These are phyloP conservation scores for Pammene fasciana DNA, from an alignment of 2,888 invertebrate species.

Conservation along the genomic window DNA sequence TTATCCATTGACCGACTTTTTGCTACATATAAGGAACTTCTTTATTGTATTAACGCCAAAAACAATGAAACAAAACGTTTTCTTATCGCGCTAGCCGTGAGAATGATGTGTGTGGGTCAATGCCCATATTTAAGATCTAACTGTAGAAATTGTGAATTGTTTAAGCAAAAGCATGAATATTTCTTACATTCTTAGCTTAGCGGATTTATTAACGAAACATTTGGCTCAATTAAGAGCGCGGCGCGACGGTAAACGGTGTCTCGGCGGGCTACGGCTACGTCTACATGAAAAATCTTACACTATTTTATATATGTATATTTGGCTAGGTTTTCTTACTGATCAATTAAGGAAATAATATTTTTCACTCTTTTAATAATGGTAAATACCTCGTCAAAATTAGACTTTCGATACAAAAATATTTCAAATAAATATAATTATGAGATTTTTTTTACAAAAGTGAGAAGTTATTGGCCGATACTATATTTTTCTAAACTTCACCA, in stretches of 20 bases:
- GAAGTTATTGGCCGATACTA: background rate
- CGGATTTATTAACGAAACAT: conserved; percentile 20
- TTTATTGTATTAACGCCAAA: conserved; percentile 48
- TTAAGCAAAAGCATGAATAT: conserved; percentile 18
- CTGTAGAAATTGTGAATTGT: conserved; percentile 36
- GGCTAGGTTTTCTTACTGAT: no score
- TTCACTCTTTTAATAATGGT: no score
- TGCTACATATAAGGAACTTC: conserved; percentile 51
- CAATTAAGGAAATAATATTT: no score
- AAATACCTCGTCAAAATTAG: no score
- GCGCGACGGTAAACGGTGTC: conserved; percentile 7
- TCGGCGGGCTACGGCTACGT: background rate
- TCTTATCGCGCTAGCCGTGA: conserved; percentile 40
- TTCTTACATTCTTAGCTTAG: conserved; percentile 28
- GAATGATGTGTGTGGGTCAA: conserved; percentile 40
- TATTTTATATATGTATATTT: no score
- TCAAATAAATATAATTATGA: background rate
- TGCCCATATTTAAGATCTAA: conserved; percentile 40
- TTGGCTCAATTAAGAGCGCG: conserved; percentile 25
- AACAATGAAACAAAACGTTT: conserved; percentile 42
- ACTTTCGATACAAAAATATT: no score
- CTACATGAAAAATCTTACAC: background rate
- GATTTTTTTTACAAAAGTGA: background rate
- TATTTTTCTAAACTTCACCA: conserved; percentile 39
- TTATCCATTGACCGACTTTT: conserved; percentile 69